phyloP scores from a whole-genome alignment of 2,113 vertebrate genomes.

The Catharus bicknelli region DNA sequence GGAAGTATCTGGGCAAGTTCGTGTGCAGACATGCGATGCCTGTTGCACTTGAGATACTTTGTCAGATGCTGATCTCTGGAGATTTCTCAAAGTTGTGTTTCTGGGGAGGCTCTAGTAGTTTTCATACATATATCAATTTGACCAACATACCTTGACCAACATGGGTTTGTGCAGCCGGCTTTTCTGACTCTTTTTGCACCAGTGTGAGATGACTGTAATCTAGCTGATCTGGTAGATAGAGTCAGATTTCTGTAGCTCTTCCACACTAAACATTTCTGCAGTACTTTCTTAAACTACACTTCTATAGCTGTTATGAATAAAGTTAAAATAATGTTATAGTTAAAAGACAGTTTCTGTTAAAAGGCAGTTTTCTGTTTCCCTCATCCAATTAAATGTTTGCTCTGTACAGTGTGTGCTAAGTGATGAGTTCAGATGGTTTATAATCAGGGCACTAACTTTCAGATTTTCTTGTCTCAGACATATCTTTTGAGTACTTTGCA shows the following conservation, averaged over 20 bases:
- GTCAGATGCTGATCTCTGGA: background rate
- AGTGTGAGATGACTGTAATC: background rate
- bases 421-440: background rate
- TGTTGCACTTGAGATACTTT: background rate
- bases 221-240: background rate
- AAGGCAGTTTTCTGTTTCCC: background rate
- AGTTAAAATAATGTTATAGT: background rate
- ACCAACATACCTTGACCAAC: background rate
- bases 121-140: accelerated
- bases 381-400: background rate
- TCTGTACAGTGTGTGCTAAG: background rate
- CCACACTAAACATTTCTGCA: background rate
- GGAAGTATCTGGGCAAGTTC: background rate
- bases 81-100: background rate
- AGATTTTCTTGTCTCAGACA: conserved; percentile 4
- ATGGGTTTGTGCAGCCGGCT: background rate
- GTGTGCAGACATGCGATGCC: background rate
- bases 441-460: background rate
- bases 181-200: background rate
- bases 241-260: background rate
- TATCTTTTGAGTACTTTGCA: background rate
- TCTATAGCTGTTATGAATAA: background rate
- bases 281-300: background rate
- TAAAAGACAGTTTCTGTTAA: background rate
- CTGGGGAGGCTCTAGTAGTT: background rate